Evolutionary conservation across 2,113 vertebrate genomes (phyloP), one percentile per base, ranked within the genome.

Genomic region (Oreochromis tanganicae): DNA sequence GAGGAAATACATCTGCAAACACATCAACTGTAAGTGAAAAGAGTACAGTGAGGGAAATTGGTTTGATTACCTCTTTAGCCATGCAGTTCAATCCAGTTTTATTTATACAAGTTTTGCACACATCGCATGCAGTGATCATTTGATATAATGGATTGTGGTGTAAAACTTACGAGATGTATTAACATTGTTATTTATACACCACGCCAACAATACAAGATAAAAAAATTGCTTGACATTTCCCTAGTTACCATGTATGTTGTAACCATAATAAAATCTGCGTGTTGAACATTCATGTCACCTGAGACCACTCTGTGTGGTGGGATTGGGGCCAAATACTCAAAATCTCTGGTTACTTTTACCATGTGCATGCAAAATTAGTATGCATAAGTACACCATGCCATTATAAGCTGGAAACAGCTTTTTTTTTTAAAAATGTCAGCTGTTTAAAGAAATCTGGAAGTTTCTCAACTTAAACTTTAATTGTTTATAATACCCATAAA

Each of bases 1-100:
- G 17, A 94, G 93, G 50, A 95, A 92, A 78, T 97, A 93, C 13
- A 96, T 97, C 85, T 97, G 96, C 94, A 97, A 97, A 83, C 84
- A 93, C 34, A 4, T 46, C 27, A 96, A 96, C 87, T 12, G 97
- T 97, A 88, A 46, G 95, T 90, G 61, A 27, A 52, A 27, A 6
- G 5, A 1, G 3, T 19, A 17, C 10, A n/a, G 4, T n/a, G 6
- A 29, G 10, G 27, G 12, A 6, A 5, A 2, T 34, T 9, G 21
- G 3, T 48, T 50, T 46, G 36, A 8, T 9, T 21, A 27, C 36
- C 17, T 78, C 14, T 29, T 7, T 29, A 21, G 43, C 24, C 41
- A 73, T 0, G 11, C 11, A 68, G 32, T 68, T 68, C 1, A 68
- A 38, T 68, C 61, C 34, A 68, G 19, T 38, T 66, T 66, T 38